Evolutionary conservation across 2,888 invertebrate genomes (phyloP).

Genomic region (Nowickia ferox): DNA sequence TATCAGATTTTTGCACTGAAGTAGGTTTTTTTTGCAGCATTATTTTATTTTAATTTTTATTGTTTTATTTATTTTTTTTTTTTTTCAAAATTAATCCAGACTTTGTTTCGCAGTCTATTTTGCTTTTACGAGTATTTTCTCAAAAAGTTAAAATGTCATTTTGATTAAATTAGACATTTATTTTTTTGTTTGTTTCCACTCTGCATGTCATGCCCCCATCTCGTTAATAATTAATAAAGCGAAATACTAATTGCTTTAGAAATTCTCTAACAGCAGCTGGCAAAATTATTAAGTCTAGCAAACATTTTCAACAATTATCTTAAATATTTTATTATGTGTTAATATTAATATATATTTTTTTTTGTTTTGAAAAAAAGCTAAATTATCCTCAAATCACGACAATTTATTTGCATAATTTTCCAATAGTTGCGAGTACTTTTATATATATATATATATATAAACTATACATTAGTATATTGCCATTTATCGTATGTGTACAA

Average conservation of each 20-base stretch:
- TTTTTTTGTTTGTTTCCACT: not conserved
- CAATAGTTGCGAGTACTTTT: not conserved
- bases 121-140: not conserved
- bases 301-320: not conserved
- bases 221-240: constrained; percentile 58
- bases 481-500: not conserved
- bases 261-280: constrained; percentile 32
- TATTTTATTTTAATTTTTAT: no score
- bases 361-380: no score
- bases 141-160: constrained; percentile 55
- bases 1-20: no score
- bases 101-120: not conserved
- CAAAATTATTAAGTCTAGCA: constrained; percentile 9
- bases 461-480: not conserved
- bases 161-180: constrained; percentile 12
- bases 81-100: not conserved
- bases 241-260: constrained; percentile 42
- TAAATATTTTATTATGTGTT: no score
- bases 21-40: not conserved
- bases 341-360: no score
- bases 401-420: not conserved
- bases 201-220: constrained; percentile 7
- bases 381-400: no score
- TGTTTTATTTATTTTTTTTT: no score
- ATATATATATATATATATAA: constrained; percentile 6